Base-by-base conservation (phyloP, 2,113 vertebrate genomes). In the Chelonoidis abingdonii region DNA sequence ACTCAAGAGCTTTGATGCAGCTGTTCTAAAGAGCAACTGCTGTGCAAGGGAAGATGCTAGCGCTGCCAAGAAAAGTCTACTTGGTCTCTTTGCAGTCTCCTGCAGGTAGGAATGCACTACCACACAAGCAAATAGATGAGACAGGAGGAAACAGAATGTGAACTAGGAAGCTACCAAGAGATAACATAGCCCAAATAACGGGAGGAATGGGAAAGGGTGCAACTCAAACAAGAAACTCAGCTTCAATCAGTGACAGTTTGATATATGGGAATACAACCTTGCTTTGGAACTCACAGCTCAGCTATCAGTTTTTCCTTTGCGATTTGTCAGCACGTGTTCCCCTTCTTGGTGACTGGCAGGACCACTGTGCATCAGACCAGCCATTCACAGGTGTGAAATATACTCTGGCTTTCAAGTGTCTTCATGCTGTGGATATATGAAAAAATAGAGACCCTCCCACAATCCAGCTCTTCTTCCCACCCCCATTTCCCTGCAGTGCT, bases 401-500 rank as follows among this genome's bases (percentile, higher is more conserved):
- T 80, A 24, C 10, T 47, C 25, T 41, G 78, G n/a, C 17, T 69
- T 54, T 79, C 85, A n/a, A 88, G 22, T 35, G 52, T 57, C 22
- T 85, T 76, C 59, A 52, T 38, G 47, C 52, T 62, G 49, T 14
- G 41, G 8, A 52, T 11, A 25, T 10, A 44, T 84, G 56, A 10
- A 49, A 80, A 93, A 80, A n/a, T 27, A 83, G 79, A 91, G 27
- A 49, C 17, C 75, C 21, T 62, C 5, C 17, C 27, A 49, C 54
- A 8, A 50, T 27, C 56, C 72, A 35, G 17, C 4, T 87, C 47
- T 5, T 44, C 72, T 7, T 17, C 62, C 31, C 52, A 80, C 57
- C 72, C 1, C 0, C 16, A 35, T 79, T 86, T 65, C 14, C 8
- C 75, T 16, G 25, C 0, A 0, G 16, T 9, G n/a, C 0, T 1